Percentiles rank a stretch among this genome's conserved stretches.
These are phyloP conservation scores for Encarsia formosa DNA, from an alignment of 2,888 invertebrate genomes.

Conservation along the genomic window DNA sequence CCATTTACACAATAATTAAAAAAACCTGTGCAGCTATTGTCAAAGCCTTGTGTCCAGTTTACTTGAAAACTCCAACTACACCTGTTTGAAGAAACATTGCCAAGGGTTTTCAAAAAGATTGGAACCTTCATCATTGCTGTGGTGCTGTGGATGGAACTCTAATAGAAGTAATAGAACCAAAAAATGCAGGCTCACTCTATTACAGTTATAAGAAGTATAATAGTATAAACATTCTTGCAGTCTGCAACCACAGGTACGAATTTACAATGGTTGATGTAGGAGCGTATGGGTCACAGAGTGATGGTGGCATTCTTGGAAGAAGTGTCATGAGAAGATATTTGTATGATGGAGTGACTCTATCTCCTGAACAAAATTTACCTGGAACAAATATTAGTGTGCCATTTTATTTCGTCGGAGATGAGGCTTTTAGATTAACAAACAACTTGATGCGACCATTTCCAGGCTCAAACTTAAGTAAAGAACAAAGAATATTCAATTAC, in stretches of 20 bases:
- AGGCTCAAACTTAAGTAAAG: background rate
- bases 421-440: conserved; percentile 8
- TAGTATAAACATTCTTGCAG: conserved; percentile 18
- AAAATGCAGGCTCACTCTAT: conserved; percentile 28
- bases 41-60: conserved; percentile 20
- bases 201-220: conserved; percentile 26
- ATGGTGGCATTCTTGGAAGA: too few relatives aligned
- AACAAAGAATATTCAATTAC: background rate
- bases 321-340: conserved; percentile 20
- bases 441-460: conserved; percentile 16
- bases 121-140: conserved; percentile 33
- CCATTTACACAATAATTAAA: conserved; percentile 25
- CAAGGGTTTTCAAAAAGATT: conserved; percentile 26
- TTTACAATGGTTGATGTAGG: conserved; percentile 14
- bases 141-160: conserved; percentile 34
- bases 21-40: conserved; percentile 20
- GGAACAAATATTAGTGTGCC: conserved; percentile 11
- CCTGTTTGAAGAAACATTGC: conserved; percentile 21
- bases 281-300: conserved; percentile 16
- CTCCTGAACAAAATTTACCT: conserved; percentile 22
- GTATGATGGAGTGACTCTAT: conserved; percentile 12
- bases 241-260: conserved; percentile 13
- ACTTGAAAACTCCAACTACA: conserved; percentile 23
- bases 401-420: conserved; percentile 16
- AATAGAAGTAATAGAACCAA: conserved; percentile 29